phyloP scores from a whole-genome alignment of 64 coral and sea anemone genomes.

The Astreopora myriophthalma region DNA sequence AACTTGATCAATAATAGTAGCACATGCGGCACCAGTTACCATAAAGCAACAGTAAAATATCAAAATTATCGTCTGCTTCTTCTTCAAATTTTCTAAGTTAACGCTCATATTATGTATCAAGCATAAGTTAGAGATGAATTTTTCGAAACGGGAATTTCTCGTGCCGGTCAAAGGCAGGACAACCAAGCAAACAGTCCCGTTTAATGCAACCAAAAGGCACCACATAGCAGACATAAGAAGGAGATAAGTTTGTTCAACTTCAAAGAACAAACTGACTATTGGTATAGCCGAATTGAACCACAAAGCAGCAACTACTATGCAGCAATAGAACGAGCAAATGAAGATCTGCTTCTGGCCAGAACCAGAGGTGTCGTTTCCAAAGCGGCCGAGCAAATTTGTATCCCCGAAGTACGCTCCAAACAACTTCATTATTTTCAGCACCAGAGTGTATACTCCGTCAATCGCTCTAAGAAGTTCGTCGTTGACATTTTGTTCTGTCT shows the following conservation, averaged over 20 bases:
- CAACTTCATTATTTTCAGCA: neutral
- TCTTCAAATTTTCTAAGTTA: neutral
- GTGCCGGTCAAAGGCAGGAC: neutral
- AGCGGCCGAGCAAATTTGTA: neutral
- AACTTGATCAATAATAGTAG: neutral
- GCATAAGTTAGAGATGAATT: neutral
- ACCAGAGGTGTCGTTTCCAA: neutral
- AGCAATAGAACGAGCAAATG: neutral
- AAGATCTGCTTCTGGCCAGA: neutral
- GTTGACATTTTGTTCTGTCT: neutral
- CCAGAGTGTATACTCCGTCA: neutral
- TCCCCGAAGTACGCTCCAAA: slow-evolving; percentile 6
- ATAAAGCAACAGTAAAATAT: neutral
- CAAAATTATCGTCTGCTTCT: neutral
- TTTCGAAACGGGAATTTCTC: neutral
- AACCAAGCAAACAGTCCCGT: neutral
- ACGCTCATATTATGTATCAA: neutral
- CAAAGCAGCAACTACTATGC: neutral
- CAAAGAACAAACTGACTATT: neutral
- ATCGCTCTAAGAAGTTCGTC: neutral
- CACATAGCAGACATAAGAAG: neutral
- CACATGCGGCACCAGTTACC: neutral
- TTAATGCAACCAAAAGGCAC: neutral
- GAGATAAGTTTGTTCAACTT: neutral
- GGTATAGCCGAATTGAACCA: neutral